Conservation (phyloP, 2,113 vertebrate species). For the Platysteira castanea region DNA sequence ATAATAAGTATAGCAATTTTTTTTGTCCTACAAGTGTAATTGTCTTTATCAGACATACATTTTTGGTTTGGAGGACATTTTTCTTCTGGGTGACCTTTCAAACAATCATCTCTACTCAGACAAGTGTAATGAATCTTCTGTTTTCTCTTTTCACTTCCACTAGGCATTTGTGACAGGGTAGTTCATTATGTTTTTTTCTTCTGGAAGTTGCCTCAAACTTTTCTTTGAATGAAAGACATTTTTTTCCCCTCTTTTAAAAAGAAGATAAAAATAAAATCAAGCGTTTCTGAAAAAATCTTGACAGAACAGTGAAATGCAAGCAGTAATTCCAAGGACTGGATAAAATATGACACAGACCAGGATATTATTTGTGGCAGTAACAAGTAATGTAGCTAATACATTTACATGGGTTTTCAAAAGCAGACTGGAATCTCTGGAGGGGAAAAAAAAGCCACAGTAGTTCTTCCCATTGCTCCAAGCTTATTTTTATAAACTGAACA, state of each 20-base stretch:
- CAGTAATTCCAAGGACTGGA: background rate
- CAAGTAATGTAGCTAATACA: background rate
- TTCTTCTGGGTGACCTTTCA: conserved; percentile 30
- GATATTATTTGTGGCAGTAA: background rate
- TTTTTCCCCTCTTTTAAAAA: background rate
- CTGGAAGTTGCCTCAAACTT: background rate
- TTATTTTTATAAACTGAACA: background rate
- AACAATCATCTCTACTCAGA: background rate
- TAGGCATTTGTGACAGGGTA: background rate
- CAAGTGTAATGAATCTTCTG: conserved; percentile 36
- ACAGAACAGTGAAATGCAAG: background rate
- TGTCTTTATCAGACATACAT: background rate
- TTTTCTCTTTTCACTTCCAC: background rate
- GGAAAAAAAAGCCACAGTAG: accelerated
- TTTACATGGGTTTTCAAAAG: background rate
- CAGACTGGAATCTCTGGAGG: background rate
- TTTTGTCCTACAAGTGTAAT: background rate
- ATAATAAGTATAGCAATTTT: background rate
- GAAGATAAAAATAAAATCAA: background rate
- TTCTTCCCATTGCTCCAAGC: background rate
- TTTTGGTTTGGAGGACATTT: background rate
- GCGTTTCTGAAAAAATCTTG: background rate
- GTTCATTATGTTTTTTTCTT: background rate
- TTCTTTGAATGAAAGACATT: background rate
- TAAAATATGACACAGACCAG: background rate